Conservation (phyloP, 1,140 invertebrate genomes). For the Chrysoperla carnea region DNA sequence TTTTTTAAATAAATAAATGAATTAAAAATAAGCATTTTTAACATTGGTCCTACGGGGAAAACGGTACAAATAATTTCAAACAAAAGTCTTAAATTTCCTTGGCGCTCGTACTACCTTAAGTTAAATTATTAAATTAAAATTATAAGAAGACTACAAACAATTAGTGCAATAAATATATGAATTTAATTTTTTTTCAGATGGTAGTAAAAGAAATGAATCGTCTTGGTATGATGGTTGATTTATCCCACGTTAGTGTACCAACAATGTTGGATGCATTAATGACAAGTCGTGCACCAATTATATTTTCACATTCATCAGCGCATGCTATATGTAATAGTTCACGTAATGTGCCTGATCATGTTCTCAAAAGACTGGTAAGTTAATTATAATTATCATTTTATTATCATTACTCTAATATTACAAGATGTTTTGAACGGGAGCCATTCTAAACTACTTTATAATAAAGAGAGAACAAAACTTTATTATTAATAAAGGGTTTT, state of each 20-base stretch:
- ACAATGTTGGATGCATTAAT: constrained; percentile 65
- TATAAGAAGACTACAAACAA: too few species aligned
- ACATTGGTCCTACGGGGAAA: too few species aligned
- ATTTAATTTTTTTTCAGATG: constrained; percentile 30
- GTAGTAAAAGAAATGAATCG: constrained; percentile 72
- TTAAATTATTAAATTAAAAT: too few species aligned
- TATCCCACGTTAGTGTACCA: constrained; percentile 67
- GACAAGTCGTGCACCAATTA: constrained; percentile 60
- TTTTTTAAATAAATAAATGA: too few species aligned
- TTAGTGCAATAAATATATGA: not conserved
- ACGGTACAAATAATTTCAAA: too few species aligned
- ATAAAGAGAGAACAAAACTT: not conserved
- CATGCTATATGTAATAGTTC: constrained; percentile 69
- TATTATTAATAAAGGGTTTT: not conserved
- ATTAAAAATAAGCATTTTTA: too few species aligned
- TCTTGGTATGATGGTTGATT: constrained; percentile 77
- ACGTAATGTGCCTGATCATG: constrained; percentile 71
- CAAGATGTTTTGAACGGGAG: not conserved
- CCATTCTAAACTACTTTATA: not conserved
- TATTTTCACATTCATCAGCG: constrained; percentile 79
- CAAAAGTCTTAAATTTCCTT: too few species aligned
- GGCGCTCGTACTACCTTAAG: too few species aligned
- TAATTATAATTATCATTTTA: not conserved
- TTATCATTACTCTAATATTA: too few species aligned
- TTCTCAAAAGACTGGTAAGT: constrained; percentile 59